These are phyloP conservation scores for Chirona hameri DNA, from an alignment of 2,888 invertebrate species.

Conservation along the genomic window DNA sequence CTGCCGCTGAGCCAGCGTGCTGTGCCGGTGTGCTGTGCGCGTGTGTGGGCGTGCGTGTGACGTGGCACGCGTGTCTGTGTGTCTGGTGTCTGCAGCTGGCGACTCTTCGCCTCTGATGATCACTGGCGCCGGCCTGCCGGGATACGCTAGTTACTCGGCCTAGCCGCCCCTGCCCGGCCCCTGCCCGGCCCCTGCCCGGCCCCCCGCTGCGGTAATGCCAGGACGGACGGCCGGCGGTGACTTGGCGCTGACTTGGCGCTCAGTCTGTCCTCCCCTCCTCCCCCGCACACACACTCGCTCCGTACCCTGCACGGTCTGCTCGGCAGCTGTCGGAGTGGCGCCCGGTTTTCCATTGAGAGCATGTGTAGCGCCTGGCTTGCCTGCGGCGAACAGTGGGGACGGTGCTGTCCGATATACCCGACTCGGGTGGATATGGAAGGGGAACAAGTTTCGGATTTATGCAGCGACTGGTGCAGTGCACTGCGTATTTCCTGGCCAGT, in stretches of 20 bases:
- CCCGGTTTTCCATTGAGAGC: too few species aligned
- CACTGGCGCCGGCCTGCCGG: not conserved
- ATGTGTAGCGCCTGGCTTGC: too few species aligned
- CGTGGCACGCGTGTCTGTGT: too few species aligned
- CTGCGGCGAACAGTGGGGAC: too few species aligned
- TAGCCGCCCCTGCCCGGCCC: constrained; percentile 2
- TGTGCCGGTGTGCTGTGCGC: not conserved
- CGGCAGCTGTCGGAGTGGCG: too few species aligned
- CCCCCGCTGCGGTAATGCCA: not conserved
- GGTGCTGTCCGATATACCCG: too few species aligned
- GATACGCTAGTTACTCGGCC: constrained; percentile 22
- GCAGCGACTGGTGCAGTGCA: too few species aligned
- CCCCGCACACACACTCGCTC: not conserved
- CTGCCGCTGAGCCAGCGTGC: not conserved
- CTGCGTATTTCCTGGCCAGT: too few species aligned
- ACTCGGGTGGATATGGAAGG: too few species aligned
- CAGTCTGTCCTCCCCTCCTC: not conserved
- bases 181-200: not conserved
- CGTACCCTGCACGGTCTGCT: too few species aligned
- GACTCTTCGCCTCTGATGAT: not conserved
- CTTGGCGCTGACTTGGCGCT: not conserved
- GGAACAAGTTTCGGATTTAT: too few species aligned
- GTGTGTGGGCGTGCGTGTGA: not conserved
- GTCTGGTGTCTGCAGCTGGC: not conserved
- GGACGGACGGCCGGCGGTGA: not conserved